Conservation (phyloP, 2,888 invertebrate genomes). For the Caenorhabditis drosophilae region DNA sequence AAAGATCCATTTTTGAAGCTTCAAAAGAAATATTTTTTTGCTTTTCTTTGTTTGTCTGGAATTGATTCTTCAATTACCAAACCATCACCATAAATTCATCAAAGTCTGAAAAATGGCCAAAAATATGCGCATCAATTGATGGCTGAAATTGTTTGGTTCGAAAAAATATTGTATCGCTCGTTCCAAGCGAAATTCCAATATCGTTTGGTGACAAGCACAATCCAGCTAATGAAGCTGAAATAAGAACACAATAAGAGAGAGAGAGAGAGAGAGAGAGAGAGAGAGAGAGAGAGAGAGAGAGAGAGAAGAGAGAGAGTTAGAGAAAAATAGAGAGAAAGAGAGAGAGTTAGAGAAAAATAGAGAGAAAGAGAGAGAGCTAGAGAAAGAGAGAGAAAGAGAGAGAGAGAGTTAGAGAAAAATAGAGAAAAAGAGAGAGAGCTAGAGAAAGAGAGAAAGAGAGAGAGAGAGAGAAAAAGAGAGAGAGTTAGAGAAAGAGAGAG, state of each 20-base stretch:
- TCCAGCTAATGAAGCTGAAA: constrained; percentile 74
- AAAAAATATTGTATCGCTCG: constrained; percentile 86
- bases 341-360: too few species aligned
- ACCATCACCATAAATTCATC: constrained; percentile 84
- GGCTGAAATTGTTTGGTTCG: constrained; percentile 48
- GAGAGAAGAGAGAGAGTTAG: too few species aligned
- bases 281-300: too few species aligned
- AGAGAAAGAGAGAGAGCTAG: too few species aligned
- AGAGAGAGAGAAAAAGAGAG: too few species aligned
- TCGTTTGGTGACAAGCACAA: constrained; percentile 82
- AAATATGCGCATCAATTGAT: constrained; percentile 76
- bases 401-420: too few species aligned
- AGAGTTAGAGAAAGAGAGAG: too few species aligned
- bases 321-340: too few species aligned
- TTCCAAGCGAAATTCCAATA: constrained; percentile 79
- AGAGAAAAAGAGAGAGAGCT: too few species aligned
- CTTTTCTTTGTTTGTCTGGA: not conserved
- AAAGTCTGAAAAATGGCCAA: constrained; percentile 79
- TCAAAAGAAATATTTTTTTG: constrained; percentile 72
- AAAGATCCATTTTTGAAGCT: constrained; percentile 86
- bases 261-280: not conserved
- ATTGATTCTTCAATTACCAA: constrained; percentile 75
- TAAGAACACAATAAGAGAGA: constrained; percentile 58
- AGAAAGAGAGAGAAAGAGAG: too few species aligned
- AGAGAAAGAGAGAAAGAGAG: too few species aligned